phyloP scores from a whole-genome alignment of 2,888 invertebrate species.

The Cybosia mesomella region DNA sequence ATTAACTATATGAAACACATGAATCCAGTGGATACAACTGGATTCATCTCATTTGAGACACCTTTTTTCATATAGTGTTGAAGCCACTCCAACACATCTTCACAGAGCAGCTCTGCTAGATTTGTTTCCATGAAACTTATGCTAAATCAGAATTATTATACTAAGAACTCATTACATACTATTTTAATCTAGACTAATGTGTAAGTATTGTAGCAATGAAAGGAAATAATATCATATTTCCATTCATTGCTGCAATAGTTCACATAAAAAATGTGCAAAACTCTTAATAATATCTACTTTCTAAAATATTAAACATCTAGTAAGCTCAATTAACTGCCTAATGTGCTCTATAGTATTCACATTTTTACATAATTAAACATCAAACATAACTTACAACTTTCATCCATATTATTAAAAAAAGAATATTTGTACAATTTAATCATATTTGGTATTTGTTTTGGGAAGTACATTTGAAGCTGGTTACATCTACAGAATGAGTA shows the following conservation, averaged over 20 bases:
- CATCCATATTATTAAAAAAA: not conserved
- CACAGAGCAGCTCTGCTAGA: not conserved
- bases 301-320: not conserved
- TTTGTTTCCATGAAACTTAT: not conserved
- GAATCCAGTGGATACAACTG: too few species aligned
- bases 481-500: not conserved
- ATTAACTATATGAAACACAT: too few species aligned
- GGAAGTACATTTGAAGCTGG: not conserved
- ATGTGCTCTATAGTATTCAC: slow-evolving; percentile 1
- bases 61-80: not conserved
- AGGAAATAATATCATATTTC: not conserved
- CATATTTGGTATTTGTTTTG: not conserved
- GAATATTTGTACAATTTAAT: slow-evolving; percentile 1
- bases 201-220: not conserved
- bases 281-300: not conserved
- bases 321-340: not conserved
- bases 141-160: not conserved
- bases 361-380: slow-evolving; percentile 1
- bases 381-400: not conserved
- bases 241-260: not conserved
- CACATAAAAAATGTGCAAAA: not conserved
- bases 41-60: not conserved
- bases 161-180: not conserved
- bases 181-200: not conserved
- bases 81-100: not conserved